These are phyloP conservation scores for Syrrhaptes paradoxus DNA, from an alignment of 2,113 vertebrate species.

Conservation along the genomic window DNA sequence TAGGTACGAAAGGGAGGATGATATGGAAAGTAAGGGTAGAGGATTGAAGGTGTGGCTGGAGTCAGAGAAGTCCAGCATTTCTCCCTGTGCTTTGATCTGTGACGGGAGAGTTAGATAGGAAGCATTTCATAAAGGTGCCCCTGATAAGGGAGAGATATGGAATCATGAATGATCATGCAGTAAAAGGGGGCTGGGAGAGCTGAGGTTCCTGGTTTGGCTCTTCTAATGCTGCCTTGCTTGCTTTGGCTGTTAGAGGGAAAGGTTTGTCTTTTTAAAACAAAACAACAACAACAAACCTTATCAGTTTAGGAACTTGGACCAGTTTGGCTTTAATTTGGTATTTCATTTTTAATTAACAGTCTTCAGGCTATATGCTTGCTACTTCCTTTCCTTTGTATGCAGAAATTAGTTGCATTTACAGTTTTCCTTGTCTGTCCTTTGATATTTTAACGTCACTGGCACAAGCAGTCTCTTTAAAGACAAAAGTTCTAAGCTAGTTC, in stretches of 20 bases:
- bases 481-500: conserved; percentile 60
- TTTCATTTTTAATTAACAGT: conserved; percentile 20
- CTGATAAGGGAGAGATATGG: neutral
- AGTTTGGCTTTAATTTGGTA: neutral
- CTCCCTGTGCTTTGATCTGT: neutral
- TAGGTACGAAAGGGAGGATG: neutral
- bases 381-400: conserved; percentile 59
- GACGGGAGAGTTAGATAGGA: neutral
- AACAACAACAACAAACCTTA: neutral
- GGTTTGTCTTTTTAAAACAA: neutral
- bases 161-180: rapidly evolving
- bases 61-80: neutral
- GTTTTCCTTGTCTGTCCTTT: conserved; percentile 41
- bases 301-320: neutral
- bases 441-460: conserved; percentile 14
- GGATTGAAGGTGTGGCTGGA: neutral
- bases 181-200: neutral
- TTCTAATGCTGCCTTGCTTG: neutral
- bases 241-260: neutral
- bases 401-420: conserved; percentile 42
- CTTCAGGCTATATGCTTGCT: neutral
- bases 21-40: neutral
- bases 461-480: conserved; percentile 41
- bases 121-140: neutral
- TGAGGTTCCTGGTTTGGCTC: neutral